Evolutionary conservation across 1,140 invertebrate genomes (phyloP).

Genomic region (Drosophila oshimai): DNA sequence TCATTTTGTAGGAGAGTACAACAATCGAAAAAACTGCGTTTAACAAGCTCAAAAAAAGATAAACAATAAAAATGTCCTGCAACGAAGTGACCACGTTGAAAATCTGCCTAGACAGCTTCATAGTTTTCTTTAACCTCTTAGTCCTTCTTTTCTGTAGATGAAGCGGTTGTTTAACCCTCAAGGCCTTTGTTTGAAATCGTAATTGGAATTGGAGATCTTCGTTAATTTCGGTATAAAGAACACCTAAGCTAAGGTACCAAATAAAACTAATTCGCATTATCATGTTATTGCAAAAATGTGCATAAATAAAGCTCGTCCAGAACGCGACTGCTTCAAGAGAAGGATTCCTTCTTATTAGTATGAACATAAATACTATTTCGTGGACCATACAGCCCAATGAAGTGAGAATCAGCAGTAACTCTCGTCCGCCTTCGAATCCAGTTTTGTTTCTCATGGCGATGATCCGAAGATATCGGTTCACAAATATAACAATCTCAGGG

Average conservation of each 20-base stretch:
- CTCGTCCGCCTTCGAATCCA: not conserved
- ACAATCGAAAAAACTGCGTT: constrained; percentile 9
- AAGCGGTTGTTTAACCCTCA: not conserved
- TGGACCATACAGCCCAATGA: not conserved
- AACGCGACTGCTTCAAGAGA: no score
- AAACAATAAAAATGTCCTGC: constrained; percentile 10
- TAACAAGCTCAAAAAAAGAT: constrained; percentile 1
- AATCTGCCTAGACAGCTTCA: constrained; percentile 29
- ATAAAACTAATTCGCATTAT: no score
- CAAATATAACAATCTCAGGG: not conserved
- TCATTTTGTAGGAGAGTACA: constrained; percentile 16
- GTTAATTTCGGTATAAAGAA: not conserved
- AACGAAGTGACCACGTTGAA: constrained; percentile 3
- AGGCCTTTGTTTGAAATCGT: not conserved
- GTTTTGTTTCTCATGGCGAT: no score
- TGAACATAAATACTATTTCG: no score
- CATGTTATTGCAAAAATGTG: no score
- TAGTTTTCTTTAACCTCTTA: constrained; percentile 2
- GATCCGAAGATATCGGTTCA: not conserved
- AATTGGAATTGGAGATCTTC: not conserved
- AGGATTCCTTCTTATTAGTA: no score
- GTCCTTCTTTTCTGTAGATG: not conserved
- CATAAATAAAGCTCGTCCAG: not conserved
- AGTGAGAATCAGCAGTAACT: not conserved
- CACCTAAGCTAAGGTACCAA: not conserved